Evolutionary conservation across 2,888 invertebrate genomes (phyloP), one percentile per base, ranked within the genome.

Genomic region (Drosophila melanosoma): DNA sequence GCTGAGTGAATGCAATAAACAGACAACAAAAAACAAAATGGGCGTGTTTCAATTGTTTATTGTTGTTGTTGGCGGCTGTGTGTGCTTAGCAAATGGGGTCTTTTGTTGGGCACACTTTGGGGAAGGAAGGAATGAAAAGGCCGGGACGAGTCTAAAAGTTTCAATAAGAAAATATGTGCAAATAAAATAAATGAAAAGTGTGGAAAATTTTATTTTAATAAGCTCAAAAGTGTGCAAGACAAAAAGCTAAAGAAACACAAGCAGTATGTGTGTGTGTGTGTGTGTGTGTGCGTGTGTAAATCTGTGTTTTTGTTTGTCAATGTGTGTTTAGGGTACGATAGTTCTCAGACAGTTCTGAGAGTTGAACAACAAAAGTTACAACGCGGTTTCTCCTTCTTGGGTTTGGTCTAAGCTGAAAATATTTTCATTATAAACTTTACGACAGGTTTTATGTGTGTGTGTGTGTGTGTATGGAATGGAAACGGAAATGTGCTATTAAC

Each of bases 361-460:
- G 45, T 49, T 33, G 42, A 63, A 61, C 71, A 65, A 79, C 82
- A 84, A 75, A 15, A 38, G 26, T 26, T 26, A 40, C 12, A 72
- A 57, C 36, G 58, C 42, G 53, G 48, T 65, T 64, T 69, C 57
- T 33, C 54, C 20, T 49, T 70, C 53, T 66, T 69, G 53, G 73
- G 73, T 45, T 60, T 57, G 29, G 52, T 69, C 71, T 81, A 84
- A 89, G 82, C 87, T 82, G 65, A 67, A 87, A 82, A 89, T 89
- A 86, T 82, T 89, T 86, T 85, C 87, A 89, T 89, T 89, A 82
- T 84, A 84, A 87, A 86, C 72, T 86, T 86, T 82, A 87, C 81
- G 87, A 86, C 81, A 82, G 87, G 84, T 87, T 82, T 82, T 54
- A 35, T 17, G 29, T 51, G 17, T 8, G 17, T 8, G n/a, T 8